A percentile compares a stretch with the other conserved stretches of the same genome.
Conservation (phyloP, 2,888 invertebrate species). For the Patella caerulea region DNA sequence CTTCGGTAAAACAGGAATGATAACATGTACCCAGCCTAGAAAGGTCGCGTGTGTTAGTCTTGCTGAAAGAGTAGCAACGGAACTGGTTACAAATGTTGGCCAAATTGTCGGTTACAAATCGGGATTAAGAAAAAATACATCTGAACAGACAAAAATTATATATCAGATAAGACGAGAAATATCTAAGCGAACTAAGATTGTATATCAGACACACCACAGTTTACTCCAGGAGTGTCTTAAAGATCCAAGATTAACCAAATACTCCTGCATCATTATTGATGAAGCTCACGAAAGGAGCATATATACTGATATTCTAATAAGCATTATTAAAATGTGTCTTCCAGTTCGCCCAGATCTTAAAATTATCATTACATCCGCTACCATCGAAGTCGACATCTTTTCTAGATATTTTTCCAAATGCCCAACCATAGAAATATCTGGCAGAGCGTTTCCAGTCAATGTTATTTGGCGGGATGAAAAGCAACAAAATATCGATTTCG, state of each 20-base stretch:
- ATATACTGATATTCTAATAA: slow-evolving; percentile 69
- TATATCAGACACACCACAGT: slow-evolving; percentile 68
- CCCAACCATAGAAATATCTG: slow-evolving; percentile 64
- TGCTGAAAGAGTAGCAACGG: slow-evolving; percentile 65
- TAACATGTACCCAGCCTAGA: slow-evolving; percentile 71
- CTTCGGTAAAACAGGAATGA: slow-evolving; percentile 46
- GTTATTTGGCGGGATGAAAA: slow-evolving; percentile 51
- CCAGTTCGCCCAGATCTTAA: slow-evolving; percentile 59
- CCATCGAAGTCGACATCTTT: slow-evolving; percentile 68
- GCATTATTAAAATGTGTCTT: slow-evolving; percentile 65
- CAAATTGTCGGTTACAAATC: slow-evolving; percentile 62
- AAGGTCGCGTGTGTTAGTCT: slow-evolving; percentile 70
- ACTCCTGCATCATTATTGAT: slow-evolving; percentile 67
- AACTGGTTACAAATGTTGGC: slow-evolving; percentile 61
- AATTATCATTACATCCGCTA: slow-evolving; percentile 71
- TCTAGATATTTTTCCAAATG: slow-evolving; percentile 60
- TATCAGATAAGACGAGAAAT: too few relatives aligned
- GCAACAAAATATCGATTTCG: slow-evolving; percentile 32
- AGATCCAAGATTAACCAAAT: slow-evolving; percentile 52
- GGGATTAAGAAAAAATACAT: slow-evolving; percentile 51
- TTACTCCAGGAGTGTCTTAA: slow-evolving; percentile 66
- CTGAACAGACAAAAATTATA: too few relatives aligned
- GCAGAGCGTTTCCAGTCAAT: slow-evolving; percentile 69
- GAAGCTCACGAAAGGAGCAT: slow-evolving; percentile 71
- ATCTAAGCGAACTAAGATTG: slow-evolving; percentile 51